Base-by-base conservation (phyloP, 2,888 invertebrate species). In the Spisula subtruncata region DNA sequence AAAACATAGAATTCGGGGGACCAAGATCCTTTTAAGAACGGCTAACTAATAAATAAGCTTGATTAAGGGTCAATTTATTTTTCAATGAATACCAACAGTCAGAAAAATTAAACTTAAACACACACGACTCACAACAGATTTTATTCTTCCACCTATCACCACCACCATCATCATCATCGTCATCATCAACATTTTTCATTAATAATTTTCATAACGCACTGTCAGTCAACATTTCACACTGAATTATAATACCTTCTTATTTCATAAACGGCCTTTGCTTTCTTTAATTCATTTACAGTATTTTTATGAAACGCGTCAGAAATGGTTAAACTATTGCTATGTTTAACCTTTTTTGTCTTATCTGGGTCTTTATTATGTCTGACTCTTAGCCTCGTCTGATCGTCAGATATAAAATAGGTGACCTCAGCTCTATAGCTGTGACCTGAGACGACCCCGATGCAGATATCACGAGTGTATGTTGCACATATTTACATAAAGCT, bases 401-500 rank as follows among this genome's bases (percentile, higher is more conserved):
- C 48, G 71, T 29, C 51, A 80, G 85, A 80, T 80, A 80, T 79
- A 79, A 85, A 85, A 56, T 85, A 79, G 85, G 80, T 80, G 85
- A 85, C 85, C 85, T 85, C 25, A 75, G 56, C 51, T 54, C 41
- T 25, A 35, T 41, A 51, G 81, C n/a, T 81, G 41, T 79, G 85
- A 86, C 89, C 89, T 89, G 12, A 86, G 71, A 54, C 85, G 85
- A 85, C 85, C 80, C 80, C 80, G 48, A 88, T 91, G 91, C 91
- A 91, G 80, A 85, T 90, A 88, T 82, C 88, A 71, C 88, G 91
- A 89, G 75, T 88, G 86, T 89, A 80, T 41, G 71, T 85, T 92
- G 92, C 92, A 92, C 86, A 89, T 92, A 89, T 89, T 91, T 92
- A 90, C 92, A 89, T 86, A 89, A 92, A 87, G 41, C 85, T 82